phyloP scores from a whole-genome alignment of 1,140 invertebrate genomes.

The Dryas iulia region DNA sequence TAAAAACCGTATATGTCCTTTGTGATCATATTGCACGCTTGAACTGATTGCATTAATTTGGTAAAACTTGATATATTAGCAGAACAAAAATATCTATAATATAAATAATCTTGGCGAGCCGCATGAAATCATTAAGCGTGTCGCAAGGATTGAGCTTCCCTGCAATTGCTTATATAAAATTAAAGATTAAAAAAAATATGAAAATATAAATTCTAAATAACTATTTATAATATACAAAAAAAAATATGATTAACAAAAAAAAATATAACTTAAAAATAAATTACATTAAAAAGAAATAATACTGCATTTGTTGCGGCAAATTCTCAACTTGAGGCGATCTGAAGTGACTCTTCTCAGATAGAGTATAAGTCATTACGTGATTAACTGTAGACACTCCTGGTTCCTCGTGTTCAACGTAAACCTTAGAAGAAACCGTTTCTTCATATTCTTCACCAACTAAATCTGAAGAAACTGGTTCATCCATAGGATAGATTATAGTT shows the following conservation, averaged over 20 bases:
- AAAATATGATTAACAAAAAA: neutral
- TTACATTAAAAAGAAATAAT: constrained; percentile 67
- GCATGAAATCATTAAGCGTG: too few species aligned
- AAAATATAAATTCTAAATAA: neutral
- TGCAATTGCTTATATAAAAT: too few species aligned
- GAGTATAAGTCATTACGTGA: constrained; percentile 66
- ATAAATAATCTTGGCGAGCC: too few species aligned
- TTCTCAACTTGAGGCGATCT: constrained; percentile 60
- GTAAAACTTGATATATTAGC: too few species aligned
- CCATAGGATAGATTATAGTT: constrained; percentile 34
- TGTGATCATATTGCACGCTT: too few species aligned
- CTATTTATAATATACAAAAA: neutral
- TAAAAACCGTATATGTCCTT: too few species aligned
- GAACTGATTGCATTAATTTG: too few species aligned
- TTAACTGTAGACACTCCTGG: constrained; percentile 60
- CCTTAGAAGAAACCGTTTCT: constrained; percentile 62
- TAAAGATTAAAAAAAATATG: too few species aligned
- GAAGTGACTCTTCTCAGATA: constrained; percentile 66
- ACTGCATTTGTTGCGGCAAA: constrained; percentile 71
- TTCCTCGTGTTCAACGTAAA: constrained; percentile 55
- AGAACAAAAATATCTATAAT: neutral
- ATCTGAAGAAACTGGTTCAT: constrained; percentile 52
- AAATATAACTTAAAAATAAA: neutral
- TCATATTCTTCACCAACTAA: constrained; percentile 66
- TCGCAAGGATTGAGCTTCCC: too few species aligned